Percentiles rank a stretch among this genome's conserved stretches.
Conservation (phyloP, 2,113 vertebrate genomes). For the Zapornia atra region DNA sequence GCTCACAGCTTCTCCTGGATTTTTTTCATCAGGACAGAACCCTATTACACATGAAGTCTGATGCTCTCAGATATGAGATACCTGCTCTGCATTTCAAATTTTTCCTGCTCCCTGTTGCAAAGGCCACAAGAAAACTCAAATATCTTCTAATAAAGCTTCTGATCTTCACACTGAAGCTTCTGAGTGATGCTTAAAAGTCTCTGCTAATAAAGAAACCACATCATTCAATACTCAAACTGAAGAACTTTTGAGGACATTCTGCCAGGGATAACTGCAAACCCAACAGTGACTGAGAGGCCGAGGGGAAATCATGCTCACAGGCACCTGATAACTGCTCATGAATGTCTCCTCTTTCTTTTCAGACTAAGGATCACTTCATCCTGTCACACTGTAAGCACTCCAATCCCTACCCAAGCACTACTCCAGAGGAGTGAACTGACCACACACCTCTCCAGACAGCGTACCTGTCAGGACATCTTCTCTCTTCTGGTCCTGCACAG, state of each 20-base stretch:
- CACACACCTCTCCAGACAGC: rapidly evolving
- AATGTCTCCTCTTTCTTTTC: background rate
- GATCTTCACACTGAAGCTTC: background rate
- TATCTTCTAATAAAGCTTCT: background rate
- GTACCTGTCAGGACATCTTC: background rate
- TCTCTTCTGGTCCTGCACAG: background rate
- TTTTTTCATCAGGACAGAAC: background rate
- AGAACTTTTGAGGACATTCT: background rate
- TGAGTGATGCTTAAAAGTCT: background rate
- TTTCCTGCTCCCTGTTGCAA: background rate
- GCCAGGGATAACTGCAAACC: background rate
- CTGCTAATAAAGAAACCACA: background rate
- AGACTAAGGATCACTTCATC: background rate
- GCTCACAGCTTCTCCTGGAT: background rate
- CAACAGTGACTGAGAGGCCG: background rate
- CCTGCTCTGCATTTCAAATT: background rate
- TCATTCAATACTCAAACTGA: background rate
- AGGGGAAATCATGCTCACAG: background rate
- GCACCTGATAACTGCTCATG: background rate
- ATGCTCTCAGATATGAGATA: background rate
- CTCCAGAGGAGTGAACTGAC: background rate
- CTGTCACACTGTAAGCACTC: background rate
- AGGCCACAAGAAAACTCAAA: background rate
- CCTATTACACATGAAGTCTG: background rate
- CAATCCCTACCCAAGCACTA: background rate